Conservation (phyloP, 2,113 vertebrate genomes). For the Ptilorrhoa leucosticta region DNA sequence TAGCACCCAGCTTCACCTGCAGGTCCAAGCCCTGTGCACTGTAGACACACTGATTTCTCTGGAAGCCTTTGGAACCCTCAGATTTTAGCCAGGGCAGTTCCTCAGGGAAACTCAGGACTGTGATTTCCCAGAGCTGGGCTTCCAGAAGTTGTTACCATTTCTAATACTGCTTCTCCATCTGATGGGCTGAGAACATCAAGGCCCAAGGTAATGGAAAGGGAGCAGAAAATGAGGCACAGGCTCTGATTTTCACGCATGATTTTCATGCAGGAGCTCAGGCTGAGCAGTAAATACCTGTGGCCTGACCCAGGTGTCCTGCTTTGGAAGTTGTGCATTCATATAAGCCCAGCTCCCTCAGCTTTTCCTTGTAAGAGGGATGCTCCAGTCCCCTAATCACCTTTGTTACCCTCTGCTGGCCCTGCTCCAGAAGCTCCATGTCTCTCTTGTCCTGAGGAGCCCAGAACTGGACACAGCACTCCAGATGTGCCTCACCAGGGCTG, state of each 20-base stretch:
- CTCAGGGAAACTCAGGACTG: neutral
- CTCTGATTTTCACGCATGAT: neutral
- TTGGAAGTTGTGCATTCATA: neutral
- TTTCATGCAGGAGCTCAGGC: neutral
- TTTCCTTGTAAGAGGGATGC: neutral
- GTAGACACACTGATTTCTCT: neutral
- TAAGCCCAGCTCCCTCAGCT: neutral
- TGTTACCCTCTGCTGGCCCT: neutral
- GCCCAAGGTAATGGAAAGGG: neutral
- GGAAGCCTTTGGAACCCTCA: neutral
- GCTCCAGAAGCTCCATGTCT: neutral
- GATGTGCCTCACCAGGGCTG: neutral
- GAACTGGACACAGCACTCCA: neutral
- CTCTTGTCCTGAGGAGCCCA: neutral
- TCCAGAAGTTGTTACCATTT: neutral
- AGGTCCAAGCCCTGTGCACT: neutral
- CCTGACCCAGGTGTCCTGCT: neutral
- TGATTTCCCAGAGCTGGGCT: neutral
- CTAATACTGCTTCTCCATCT: accelerated
- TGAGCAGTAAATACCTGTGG: neutral
- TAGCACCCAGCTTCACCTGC: neutral
- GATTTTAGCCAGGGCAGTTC: neutral
- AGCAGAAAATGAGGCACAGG: neutral
- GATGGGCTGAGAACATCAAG: neutral
- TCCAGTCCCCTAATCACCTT: too few species aligned